Percentiles rank a stretch among this genome's conserved stretches.
These are phyloP conservation scores for Paraplagusia blochii DNA, from an alignment of 2,113 vertebrate genomes.

Conservation along the genomic window DNA sequence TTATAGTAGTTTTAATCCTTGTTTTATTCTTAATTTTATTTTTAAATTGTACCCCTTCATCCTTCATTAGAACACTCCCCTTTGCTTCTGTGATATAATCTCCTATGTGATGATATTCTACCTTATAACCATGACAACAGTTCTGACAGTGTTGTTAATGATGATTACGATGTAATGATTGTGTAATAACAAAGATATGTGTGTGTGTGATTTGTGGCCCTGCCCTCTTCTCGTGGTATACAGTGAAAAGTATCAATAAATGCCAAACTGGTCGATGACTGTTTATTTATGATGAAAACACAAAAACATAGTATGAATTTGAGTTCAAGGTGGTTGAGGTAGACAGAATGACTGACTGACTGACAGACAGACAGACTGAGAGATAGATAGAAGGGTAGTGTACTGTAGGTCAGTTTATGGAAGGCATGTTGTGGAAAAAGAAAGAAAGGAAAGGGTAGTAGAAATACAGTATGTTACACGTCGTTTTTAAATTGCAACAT, in stretches of 20 bases:
- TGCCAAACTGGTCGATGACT: conserved; percentile 17
- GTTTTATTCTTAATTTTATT: too few species aligned
- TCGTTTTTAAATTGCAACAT: too few species aligned
- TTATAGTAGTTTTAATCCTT: not conserved
- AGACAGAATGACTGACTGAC: not conserved
- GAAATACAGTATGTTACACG: too few species aligned
- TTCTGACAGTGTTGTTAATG: conserved; percentile 51
- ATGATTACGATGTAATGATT: conserved; percentile 6
- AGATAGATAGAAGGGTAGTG: too few species aligned
- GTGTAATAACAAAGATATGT: not conserved
- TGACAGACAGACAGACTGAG: too few species aligned
- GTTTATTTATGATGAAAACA: conserved; percentile 1
- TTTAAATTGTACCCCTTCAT: not conserved
- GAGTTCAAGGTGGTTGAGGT: not conserved
- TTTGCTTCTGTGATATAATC: conserved; percentile 53
- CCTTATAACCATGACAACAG: conserved; percentile 52
- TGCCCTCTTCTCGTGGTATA: conserved; percentile 40
- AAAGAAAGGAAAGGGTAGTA: too few species aligned
- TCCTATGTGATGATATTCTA: conserved; percentile 49
- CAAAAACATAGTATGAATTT: not conserved
- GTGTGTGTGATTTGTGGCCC: conserved; percentile 54
- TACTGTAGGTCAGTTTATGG: too few species aligned
- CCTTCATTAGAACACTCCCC: conserved; percentile 10
- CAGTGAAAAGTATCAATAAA: conserved; percentile 69
- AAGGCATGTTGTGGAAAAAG: too few species aligned